Percentiles rank a stretch among this genome's conserved stretches.
phyloP scores from a whole-genome alignment of 53 echinoderm and acorn worm species.

The Mesocentrotus franciscanus region DNA sequence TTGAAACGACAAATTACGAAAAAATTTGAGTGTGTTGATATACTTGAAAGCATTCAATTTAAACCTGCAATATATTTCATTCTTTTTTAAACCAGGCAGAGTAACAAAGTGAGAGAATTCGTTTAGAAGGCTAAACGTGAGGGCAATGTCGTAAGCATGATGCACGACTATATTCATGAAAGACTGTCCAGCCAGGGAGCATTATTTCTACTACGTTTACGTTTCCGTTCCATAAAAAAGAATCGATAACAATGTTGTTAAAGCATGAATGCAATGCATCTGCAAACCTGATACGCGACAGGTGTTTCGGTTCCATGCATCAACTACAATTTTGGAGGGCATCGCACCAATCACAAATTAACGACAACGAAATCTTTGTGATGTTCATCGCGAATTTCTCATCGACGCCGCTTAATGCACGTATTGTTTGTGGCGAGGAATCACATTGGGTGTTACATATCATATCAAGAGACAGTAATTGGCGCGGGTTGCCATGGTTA shows the following conservation, averaged over 20 bases:
- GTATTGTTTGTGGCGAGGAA: background rate
- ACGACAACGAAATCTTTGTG: background rate
- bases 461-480: background rate
- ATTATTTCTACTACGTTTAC: slow-evolving; percentile 43
- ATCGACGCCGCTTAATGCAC: slow-evolving; percentile 1
- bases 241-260: slow-evolving; percentile 22
- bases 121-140: background rate
- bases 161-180: background rate
- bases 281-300: background rate
- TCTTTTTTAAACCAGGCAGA: no score
- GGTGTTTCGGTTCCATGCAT: slow-evolving; percentile 14
- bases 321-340: background rate
- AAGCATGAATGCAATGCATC: slow-evolving; percentile 11
- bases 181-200: background rate
- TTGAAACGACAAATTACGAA: no score
- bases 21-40: no score
- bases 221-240: slow-evolving; percentile 3
- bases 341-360: background rate
- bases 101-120: no score
- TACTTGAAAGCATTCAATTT: no score
- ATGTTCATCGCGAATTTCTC: background rate
- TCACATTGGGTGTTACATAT: background rate
- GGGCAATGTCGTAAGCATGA: background rate
- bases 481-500: slow-evolving; percentile 20
- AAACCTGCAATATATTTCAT: no score